A percentile compares a stretch with the other conserved stretches of the same genome.
These are phyloP conservation scores for Turritopsis dohrnii DNA, from an alignment of 30 jellyfish, hydroid and myxozoan species.

Conservation along the genomic window DNA sequence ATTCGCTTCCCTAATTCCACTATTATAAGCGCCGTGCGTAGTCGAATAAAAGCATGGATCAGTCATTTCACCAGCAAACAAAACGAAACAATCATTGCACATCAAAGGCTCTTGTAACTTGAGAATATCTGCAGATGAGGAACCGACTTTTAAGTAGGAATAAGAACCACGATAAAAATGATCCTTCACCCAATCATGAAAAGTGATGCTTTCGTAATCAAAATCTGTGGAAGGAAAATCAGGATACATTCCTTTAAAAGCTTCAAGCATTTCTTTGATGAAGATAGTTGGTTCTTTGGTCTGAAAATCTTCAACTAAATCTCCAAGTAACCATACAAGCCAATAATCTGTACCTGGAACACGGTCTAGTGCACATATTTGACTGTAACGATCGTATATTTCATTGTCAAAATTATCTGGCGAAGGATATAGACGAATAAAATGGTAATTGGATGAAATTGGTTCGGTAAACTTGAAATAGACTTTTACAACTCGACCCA, in stretches of 20 bases:
- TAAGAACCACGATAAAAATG: neutral
- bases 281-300: neutral
- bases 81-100: neutral
- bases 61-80: constrained; percentile 31
- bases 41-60: constrained; percentile 4
- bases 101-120: neutral
- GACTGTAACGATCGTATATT: neutral
- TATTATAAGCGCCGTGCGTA: constrained; percentile 10
- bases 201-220: neutral
- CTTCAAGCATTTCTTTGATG: neutral
- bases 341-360: constrained; percentile 10
- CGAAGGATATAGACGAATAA: constrained; percentile 12
- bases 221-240: neutral
- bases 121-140: neutral
- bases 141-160: neutral
- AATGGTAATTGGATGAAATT: neutral
- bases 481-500: constrained; percentile 2
- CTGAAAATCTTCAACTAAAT: neutral
- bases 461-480: constrained; percentile 17
- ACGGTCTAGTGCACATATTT: constrained; percentile 11
- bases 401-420: neutral
- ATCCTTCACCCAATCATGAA: constrained; percentile 8
- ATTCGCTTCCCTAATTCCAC: constrained; percentile 27
- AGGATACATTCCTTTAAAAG: neutral
- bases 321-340: constrained; percentile 2